phyloP scores from a whole-genome alignment of 1,140 invertebrate species.

The Dendroctonus valens region DNA sequence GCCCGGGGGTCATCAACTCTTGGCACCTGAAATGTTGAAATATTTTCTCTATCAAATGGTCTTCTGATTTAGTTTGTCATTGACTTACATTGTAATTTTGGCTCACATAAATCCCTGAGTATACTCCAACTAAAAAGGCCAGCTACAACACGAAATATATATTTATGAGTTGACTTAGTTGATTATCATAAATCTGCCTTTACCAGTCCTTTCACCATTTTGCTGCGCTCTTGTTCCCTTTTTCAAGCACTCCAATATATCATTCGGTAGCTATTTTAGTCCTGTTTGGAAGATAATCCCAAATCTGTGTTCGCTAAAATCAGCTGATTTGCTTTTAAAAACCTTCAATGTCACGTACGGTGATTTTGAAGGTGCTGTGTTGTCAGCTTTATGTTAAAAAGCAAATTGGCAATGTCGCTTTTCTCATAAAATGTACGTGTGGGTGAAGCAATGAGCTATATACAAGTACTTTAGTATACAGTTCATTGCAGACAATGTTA shows the following conservation, averaged over 20 bases:
- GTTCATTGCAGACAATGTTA: no score
- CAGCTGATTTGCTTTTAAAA: no score
- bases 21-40: slow-evolving; percentile 63
- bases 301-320: no score
- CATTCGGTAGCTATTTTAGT: no score
- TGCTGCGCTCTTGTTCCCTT: background rate
- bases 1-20: slow-evolving; percentile 75
- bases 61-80: slow-evolving; percentile 14
- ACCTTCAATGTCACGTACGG: no score
- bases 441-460: no score
- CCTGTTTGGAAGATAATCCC: no score
- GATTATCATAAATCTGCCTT: slow-evolving; percentile 27
- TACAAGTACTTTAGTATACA: no score
- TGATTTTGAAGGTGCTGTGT: no score
- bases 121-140: slow-evolving; percentile 71
- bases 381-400: no score
- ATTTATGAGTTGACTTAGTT: slow-evolving; percentile 2
- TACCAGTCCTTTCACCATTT: slow-evolving; percentile 47
- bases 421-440: no score
- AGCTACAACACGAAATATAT: slow-evolving; percentile 58
- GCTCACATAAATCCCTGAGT: slow-evolving; percentile 74
- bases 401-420: no score
- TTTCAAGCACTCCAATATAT: background rate
- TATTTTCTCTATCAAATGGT: slow-evolving; percentile 12
- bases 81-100: slow-evolving; percentile 78